Conservation (phyloP, 2,888 invertebrate species). For the Lasioglossum vierecki region DNA sequence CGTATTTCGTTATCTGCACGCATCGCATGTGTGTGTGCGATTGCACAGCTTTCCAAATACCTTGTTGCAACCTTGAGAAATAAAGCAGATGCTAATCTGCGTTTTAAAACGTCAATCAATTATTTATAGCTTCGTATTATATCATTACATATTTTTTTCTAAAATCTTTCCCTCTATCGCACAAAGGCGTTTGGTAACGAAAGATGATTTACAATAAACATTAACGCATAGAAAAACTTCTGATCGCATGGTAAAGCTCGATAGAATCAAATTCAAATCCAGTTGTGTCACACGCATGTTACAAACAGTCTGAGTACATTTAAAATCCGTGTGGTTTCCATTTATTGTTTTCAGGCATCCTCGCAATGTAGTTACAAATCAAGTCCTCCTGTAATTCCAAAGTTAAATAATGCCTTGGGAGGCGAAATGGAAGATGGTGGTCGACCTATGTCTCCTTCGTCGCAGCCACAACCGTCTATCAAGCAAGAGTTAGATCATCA, state of each 20-base stretch:
- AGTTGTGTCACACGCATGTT: not conserved
- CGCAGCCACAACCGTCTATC: slow-evolving; percentile 85
- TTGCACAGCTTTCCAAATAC: slow-evolving; percentile 78
- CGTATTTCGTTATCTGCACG: slow-evolving; percentile 63
- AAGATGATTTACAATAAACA: not conserved
- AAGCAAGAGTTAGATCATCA: slow-evolving; percentile 88
- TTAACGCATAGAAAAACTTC: not conserved
- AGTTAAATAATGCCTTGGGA: slow-evolving; percentile 87
- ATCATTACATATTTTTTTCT: slow-evolving; percentile 22
- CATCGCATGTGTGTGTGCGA: slow-evolving; percentile 66
- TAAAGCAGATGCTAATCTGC: slow-evolving; percentile 59
- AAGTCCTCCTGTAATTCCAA: slow-evolving; percentile 86
- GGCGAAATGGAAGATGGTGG: slow-evolving; percentile 85
- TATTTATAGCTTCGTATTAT: slow-evolving; percentile 31
- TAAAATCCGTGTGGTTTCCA: slow-evolving; percentile 18
- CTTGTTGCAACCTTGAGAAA: slow-evolving; percentile 71
- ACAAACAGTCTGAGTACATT: slow-evolving; percentile 14
- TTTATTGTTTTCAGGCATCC: slow-evolving; percentile 85
- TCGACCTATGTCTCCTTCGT: slow-evolving; percentile 86
- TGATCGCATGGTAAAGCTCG: not conserved
- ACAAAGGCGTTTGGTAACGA: not conserved
- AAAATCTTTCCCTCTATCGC: not conserved
- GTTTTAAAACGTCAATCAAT: slow-evolving; percentile 39
- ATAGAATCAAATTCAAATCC: not conserved
- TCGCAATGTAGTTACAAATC: slow-evolving; percentile 88